These are phyloP conservation scores for Eleutherodactylus coqui DNA, from an alignment of 2,797 vertebrate genomes.

Conservation along the genomic window DNA sequence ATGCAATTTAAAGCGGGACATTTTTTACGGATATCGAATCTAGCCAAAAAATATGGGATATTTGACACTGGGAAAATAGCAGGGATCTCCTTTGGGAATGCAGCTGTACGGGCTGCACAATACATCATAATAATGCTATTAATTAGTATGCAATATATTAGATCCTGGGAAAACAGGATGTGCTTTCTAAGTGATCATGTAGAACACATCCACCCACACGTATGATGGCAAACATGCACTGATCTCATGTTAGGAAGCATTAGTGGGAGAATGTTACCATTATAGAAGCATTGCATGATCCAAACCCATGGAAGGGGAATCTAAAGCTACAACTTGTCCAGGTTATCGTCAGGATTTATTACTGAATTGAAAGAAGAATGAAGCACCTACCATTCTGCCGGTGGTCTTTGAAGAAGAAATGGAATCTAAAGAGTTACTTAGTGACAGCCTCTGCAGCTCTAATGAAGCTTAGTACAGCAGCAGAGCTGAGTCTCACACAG, in stretches of 20 bases:
- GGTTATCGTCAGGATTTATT: not conserved
- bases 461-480: slow-evolving; percentile 46
- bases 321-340: too few relatives aligned
- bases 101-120: not conserved
- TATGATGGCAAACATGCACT: not conserved
- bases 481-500: not conserved
- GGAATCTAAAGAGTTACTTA: slow-evolving; percentile 46
- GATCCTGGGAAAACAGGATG: not conserved
- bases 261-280: not conserved
- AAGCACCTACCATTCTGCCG: slow-evolving; percentile 52
- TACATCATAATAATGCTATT: not conserved
- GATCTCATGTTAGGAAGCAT: not conserved
- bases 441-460: slow-evolving; percentile 53
- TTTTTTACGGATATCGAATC: not conserved
- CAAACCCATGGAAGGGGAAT: too few relatives aligned
- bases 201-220: not conserved
- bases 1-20: not conserved
- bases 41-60: not conserved
- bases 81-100: not conserved
- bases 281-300: not conserved
- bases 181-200: not conserved
- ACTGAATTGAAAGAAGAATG: not conserved
- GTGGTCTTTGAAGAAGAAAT: slow-evolving; percentile 16
- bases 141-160: not conserved
- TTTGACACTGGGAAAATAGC: not conserved